Base-by-base conservation (phyloP, 2,797 vertebrate genomes). In the Hapalemur alaotrensis region DNA sequence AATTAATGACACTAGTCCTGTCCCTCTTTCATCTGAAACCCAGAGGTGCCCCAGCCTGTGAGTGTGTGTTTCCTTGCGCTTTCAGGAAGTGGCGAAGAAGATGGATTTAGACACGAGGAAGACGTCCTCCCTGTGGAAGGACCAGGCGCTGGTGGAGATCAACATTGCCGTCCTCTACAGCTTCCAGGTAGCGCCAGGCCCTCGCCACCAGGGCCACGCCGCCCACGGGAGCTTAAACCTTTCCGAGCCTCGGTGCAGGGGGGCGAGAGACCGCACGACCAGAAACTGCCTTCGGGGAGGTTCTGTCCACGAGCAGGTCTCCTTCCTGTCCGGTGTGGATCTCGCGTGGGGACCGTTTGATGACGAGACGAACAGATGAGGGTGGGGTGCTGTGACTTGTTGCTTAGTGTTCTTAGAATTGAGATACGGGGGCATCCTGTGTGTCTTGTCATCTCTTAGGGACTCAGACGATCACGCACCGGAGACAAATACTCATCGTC, bases 141-240 rank as follows among this genome's bases (percentile, higher is more conserved):
- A 99, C 98, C 99, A 99, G 98, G 99, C 99, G 0, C 98, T 99
- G 97, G 99, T 99, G 98, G 99, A 99, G 98, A 99, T 99, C 98
- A 99, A 99, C 98, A 99, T 99, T 1, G 99, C 99, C 0, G 99
- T 99, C 84, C 99, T 99, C 14, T 98, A 99, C 98, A 99, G 99
- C 97, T 99, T 99, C 98, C 99, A 99, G 99, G 99, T 99, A 97
- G 38, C 8, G 0, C 1, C 63, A 11, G 2, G 3, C 20, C 41
- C 22, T 2, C 12, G 4, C 20, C 38, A 0, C 2, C 63, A 32
- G 1, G 43, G 2, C 20, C 46, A 30, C 0, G 5, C 8, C n/a
- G 5, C 79, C 2, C 0, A 25, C 1, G 13, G 69, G 18, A 32
- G 6, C 48, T 20, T 4, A 12, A 41, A 28, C 41, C 25, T 48